These are phyloP conservation scores for Loxodonta africana DNA, from an alignment of 2,113 vertebrate genomes.

Conservation along the genomic window DNA sequence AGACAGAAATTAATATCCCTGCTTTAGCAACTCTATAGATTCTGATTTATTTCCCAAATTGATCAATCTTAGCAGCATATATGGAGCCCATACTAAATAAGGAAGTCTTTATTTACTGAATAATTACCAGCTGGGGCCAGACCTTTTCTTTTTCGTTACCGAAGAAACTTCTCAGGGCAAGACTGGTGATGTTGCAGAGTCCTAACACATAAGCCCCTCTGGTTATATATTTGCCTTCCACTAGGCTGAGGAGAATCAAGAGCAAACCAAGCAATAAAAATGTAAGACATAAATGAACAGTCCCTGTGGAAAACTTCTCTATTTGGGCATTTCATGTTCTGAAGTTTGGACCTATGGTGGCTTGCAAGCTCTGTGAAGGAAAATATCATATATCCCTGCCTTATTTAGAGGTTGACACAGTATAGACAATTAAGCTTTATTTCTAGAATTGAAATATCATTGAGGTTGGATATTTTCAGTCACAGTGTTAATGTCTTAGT, in stretches of 20 bases:
- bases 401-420: background rate
- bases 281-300: slow-evolving; percentile 20
- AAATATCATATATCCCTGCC: background rate
- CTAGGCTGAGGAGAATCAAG: background rate
- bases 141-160: background rate
- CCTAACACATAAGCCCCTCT: background rate
- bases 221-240: background rate
- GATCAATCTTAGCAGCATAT: background rate
- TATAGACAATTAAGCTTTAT: background rate
- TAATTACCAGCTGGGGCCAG: background rate
- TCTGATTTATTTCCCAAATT: background rate
- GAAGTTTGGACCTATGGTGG: background rate
- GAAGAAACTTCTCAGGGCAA: background rate
- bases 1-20: slow-evolving; percentile 40
- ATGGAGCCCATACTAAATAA: background rate
- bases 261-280: slow-evolving; percentile 26
- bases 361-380: background rate
- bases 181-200: background rate
- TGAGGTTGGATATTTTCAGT: background rate
- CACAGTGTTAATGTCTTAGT: background rate
- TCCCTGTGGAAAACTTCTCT: background rate
- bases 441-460: background rate
- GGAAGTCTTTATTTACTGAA: background rate
- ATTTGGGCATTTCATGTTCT: background rate
- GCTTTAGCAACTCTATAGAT: background rate